These are phyloP conservation scores for Calidris pygmaea DNA, from an alignment of 2,113 vertebrate species.

Conservation along the genomic window DNA sequence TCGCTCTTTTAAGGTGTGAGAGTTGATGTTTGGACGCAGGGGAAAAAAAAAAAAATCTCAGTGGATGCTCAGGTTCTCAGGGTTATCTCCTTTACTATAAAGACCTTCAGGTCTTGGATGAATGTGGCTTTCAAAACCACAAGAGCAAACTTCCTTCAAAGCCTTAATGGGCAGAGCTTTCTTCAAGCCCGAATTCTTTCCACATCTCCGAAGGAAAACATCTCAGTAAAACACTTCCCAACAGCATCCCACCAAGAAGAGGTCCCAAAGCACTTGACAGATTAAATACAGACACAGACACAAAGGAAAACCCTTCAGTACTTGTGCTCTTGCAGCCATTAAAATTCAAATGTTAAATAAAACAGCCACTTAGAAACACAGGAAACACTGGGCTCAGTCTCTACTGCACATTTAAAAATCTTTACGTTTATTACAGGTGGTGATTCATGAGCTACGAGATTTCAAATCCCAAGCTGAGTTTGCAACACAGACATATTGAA, in stretches of 20 bases:
- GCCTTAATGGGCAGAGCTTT: not conserved
- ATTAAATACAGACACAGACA: not conserved
- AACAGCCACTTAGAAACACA: not conserved
- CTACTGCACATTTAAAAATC: not conserved
- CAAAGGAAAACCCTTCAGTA: not conserved
- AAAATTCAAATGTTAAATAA: not conserved
- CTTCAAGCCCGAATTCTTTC: not conserved
- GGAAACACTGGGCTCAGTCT: not conserved
- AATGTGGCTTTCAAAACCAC: not conserved
- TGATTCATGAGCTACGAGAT: not conserved
- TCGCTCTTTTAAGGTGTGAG: accelerated
- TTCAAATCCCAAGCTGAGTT: not conserved
- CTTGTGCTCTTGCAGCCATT: not conserved
- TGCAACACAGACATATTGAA: not conserved
- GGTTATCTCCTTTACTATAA: not conserved
- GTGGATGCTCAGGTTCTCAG: not conserved
- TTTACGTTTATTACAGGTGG: not conserved
- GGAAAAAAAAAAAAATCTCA: not conserved
- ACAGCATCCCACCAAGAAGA: not conserved
- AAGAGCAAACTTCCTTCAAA: not conserved
- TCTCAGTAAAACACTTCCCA: not conserved
- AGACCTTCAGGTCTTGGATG: not conserved
- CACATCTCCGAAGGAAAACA: not conserved
- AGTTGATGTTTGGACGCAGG: not conserved
- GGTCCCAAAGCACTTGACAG: not conserved